Percentiles rank a stretch among this genome's conserved stretches.
Conservation (phyloP, 2,113 vertebrate species). For the zebrafish (Danio rerio) region GRCz12tu NC_133182.1:41894001-41894500, state of each 20-base stretch:
- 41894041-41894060: slow-evolving; percentile 8
- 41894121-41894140: background rate
- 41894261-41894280: slow-evolving; percentile 53
- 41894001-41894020: background rate
- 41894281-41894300: slow-evolving; percentile 18
- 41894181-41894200: slow-evolving; percentile 56
- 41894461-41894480: no score
- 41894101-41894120: background rate
- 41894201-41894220: slow-evolving; percentile 44
- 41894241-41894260: slow-evolving; percentile 56
- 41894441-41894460: no score
- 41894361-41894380: background rate
- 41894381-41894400: background rate
- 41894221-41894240: slow-evolving; percentile 60
- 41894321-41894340: background rate
- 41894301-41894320: background rate
- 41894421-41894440: no score
- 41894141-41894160: slow-evolving; percentile 55
- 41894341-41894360: slow-evolving; percentile 10
- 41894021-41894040: slow-evolving; percentile 8
- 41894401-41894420: no score
- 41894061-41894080: background rate
- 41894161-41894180: slow-evolving; percentile 54
- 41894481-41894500: no score
- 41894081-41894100: background rate